Evolutionary conservation across 2,888 invertebrate genomes (phyloP).

Genomic region (Xestia c-nigrum): DNA sequence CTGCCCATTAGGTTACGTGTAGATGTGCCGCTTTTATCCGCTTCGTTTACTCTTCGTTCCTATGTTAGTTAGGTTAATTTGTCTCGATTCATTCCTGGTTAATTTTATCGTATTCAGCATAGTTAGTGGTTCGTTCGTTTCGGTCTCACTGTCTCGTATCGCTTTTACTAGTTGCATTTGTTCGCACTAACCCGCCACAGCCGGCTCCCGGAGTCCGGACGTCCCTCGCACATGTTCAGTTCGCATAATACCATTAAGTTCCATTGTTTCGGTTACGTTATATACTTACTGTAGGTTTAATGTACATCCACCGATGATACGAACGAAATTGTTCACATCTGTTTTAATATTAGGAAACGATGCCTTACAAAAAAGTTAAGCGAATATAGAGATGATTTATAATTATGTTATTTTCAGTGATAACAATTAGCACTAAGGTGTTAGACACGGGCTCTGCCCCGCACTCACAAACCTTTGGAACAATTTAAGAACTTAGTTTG

Average conservation of each 20-base stretch:
- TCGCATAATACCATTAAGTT: slow-evolving; percentile 74
- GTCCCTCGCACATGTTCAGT: slow-evolving; percentile 67
- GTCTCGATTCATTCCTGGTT: slow-evolving; percentile 87
- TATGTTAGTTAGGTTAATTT: slow-evolving; percentile 88
- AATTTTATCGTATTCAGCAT: slow-evolving; percentile 67
- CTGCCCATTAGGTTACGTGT: slow-evolving; percentile 86
- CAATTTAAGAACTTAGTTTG: slow-evolving; percentile 90
- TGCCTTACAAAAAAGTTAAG: slow-evolving; percentile 89
- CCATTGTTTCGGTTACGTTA: slow-evolving; percentile 77
- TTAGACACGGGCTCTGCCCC: slow-evolving; percentile 80
- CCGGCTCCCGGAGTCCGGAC: slow-evolving; percentile 36
- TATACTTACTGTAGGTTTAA: slow-evolving; percentile 83
- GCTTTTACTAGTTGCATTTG: slow-evolving; percentile 63
- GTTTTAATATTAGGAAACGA: slow-evolving; percentile 89
- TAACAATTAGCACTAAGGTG: slow-evolving; percentile 86
- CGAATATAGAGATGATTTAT: slow-evolving; percentile 89
- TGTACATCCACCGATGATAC: slow-evolving; percentile 87
- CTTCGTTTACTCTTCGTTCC: slow-evolving; percentile 83
- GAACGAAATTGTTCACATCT: slow-evolving; percentile 84
- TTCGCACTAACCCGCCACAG: slow-evolving; percentile 63
- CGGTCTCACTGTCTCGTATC: slow-evolving; percentile 71
- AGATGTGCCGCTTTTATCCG: slow-evolving; percentile 75
- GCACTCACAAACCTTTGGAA: slow-evolving; percentile 86
- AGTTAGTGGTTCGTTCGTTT: slow-evolving; percentile 74
- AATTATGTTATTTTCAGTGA: slow-evolving; percentile 89